Base-by-base conservation (phyloP, 2,797 vertebrate species). In the Tokudaia tokunoshimensis region DNA sequence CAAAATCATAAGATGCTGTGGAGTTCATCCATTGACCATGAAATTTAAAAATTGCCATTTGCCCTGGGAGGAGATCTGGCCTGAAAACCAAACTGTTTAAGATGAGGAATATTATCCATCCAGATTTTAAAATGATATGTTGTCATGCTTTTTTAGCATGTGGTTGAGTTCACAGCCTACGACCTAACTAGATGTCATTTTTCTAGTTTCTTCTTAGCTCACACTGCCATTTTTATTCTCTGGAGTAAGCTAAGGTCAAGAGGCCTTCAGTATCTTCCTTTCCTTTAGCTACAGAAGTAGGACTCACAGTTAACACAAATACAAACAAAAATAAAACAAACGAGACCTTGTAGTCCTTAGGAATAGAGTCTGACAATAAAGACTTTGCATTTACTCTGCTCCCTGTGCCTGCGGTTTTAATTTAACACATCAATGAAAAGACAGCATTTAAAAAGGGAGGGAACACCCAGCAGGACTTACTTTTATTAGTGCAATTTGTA, bases 401-500 rank as follows among this genome's bases (percentile, higher is more conserved):
- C 24, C 0, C 97, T 97, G 89, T 97, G 98, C 98, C 98, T 98
- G 98, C 97, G 98, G 98, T 98, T 99, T 99, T 98, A 98, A 99
- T 99, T 99, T 99, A 99, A 99, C 98, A 99, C 98, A 98, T 98
- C 98, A 98, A 57, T 98, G 98, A 98, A 98, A 98, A 98, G 96
- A 82, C 97, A 97, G 91, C 70, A 3, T 97, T 98, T 98, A 85
- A 95, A 97, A 97, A 83, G 97, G 79, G 92, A 6, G 37, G 37
- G 12, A 94, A 98, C 96, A 96, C 97, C 85, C 98, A 98, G 98
- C 98, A 98, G 98, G 98, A 98, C 95, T 98, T 98, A 96, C 97
- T 98, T 99, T 98, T 98, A 98, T 98, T 98, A 98, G 97, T 98
- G 97, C 94, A 98, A 96, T 98, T 98, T 91, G 22, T 98, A 98